A percentile compares a stretch with the other conserved stretches of the same genome.
These are phyloP conservation scores for Oceanodroma leucorhoa DNA, from an alignment of 2,797 vertebrate genomes.

Conservation along the genomic window DNA sequence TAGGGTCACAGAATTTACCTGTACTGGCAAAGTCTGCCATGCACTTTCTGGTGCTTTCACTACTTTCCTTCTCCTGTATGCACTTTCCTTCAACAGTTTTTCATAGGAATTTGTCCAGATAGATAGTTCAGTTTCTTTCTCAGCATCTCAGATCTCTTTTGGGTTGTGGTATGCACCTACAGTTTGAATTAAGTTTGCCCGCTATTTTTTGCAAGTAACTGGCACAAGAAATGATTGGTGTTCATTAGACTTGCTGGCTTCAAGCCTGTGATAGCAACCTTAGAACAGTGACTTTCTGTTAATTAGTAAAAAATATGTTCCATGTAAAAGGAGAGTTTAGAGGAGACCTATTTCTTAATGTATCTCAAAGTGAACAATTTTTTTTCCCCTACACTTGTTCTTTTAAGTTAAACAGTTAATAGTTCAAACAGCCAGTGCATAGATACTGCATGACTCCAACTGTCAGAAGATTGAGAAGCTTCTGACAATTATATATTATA, in stretches of 20 bases:
- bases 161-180: neutral
- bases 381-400: neutral
- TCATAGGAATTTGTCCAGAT: neutral
- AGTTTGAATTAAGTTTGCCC: rapidly evolving
- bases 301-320: neutral
- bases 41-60: neutral
- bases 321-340: neutral
- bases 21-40: neutral
- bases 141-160: neutral
- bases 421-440: neutral
- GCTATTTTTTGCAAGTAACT: neutral
- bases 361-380: neutral
- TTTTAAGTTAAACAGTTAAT: neutral
- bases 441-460: neutral
- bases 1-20: neutral
- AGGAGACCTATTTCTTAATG: neutral
- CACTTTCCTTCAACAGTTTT: neutral
- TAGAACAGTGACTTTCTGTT: neutral
- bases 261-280: neutral
- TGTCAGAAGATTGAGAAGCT: neutral
- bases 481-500: neutral
- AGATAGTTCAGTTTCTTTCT: neutral
- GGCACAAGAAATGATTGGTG: neutral
- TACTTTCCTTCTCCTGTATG: neutral
- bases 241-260: neutral